Evolutionary conservation across 2,113 vertebrate genomes (phyloP).

Genomic region (Pollimyrus isidori): DNA sequence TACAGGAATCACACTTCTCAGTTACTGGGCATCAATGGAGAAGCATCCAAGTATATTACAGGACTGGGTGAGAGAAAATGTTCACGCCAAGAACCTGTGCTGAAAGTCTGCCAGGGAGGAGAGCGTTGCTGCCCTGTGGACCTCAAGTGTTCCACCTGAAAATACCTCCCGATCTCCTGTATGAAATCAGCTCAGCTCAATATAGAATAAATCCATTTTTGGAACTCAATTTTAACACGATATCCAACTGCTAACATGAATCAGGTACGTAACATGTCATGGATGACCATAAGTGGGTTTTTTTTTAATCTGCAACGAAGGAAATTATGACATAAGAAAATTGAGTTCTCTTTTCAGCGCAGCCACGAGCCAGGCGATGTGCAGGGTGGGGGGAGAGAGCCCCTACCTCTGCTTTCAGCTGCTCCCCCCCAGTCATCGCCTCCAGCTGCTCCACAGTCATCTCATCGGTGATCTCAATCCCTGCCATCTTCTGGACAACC

Average conservation of each 20-base stretch:
- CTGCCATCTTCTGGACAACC: conserved; percentile 98
- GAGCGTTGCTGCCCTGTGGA: background rate
- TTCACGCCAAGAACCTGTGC: background rate
- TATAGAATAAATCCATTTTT: background rate
- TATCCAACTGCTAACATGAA: background rate
- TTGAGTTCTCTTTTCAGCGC: background rate
- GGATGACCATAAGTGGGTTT: background rate
- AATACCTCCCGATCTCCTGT: background rate
- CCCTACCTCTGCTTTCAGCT: conserved; percentile 89
- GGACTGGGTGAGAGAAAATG: background rate
- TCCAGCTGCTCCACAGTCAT: conserved; percentile 95
- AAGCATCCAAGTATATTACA: background rate
- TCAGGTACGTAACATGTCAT: background rate
- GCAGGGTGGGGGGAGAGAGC: background rate
- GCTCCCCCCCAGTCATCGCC: conserved; percentile 97
- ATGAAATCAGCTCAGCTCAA: background rate
- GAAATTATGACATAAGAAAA: background rate
- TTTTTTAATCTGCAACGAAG: background rate
- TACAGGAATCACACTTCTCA: background rate
- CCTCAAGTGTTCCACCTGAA: background rate
- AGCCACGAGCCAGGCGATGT: background rate
- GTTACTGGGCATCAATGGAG: background rate
- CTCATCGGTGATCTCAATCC: conserved; percentile 97
- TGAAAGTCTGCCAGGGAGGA: background rate
- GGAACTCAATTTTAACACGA: background rate